Conservation (phyloP, 1,140 invertebrate genomes). For the Andrena cerasifolii region DNA sequence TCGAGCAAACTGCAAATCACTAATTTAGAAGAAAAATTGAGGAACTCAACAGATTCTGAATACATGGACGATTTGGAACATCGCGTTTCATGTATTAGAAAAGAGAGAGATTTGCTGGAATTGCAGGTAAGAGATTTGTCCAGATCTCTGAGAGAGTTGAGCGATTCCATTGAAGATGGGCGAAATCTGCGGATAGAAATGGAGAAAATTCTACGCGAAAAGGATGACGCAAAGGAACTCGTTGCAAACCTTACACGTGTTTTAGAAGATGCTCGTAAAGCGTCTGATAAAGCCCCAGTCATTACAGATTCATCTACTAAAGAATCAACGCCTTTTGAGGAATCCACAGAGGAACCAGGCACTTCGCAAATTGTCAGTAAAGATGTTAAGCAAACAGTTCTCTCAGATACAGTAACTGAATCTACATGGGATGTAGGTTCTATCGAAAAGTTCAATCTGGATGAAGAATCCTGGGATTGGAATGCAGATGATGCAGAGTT, state of each 20-base stretch:
- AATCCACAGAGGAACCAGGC: slow-evolving; percentile 12
- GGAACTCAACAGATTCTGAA: slow-evolving; percentile 49
- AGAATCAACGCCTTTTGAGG: slow-evolving; percentile 12
- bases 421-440: slow-evolving; percentile 61
- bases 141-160: slow-evolving; percentile 53
- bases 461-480: slow-evolving; percentile 84
- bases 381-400: not conserved
- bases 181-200: slow-evolving; percentile 49
- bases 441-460: slow-evolving; percentile 71
- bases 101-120: slow-evolving; percentile 65
- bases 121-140: slow-evolving; percentile 67
- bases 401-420: slow-evolving; percentile 52
- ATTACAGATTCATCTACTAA: not conserved
- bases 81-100: slow-evolving; percentile 29
- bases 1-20: slow-evolving; percentile 54
- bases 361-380: not conserved
- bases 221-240: slow-evolving; percentile 36
- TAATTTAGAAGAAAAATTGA: slow-evolving; percentile 64
- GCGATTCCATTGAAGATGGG: slow-evolving; percentile 10
- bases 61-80: slow-evolving; percentile 63
- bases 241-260: slow-evolving; percentile 40
- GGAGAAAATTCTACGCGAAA: slow-evolving; percentile 39
- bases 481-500: slow-evolving; percentile 82
- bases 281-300: not conserved
- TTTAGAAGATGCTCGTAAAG: slow-evolving; percentile 25